Evolutionary conservation across 1,140 invertebrate genomes (phyloP), one percentile per base, ranked within the genome.

Genomic region (Drosophila arizonae): DNA sequence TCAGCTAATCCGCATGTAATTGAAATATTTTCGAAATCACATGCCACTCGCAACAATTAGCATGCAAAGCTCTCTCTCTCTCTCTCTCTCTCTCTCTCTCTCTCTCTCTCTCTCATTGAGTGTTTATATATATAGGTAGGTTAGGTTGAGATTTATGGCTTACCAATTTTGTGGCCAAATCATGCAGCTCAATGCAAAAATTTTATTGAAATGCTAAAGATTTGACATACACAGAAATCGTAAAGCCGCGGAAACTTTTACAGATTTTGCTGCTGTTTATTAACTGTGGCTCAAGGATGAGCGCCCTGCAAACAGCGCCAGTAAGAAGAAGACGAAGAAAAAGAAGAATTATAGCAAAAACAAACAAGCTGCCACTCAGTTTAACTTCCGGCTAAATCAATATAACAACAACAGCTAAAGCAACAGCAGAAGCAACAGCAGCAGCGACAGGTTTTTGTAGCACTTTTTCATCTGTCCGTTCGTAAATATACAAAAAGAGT

Each of bases 11-110:
- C 54, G 58, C 63, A 21, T 68, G 61, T 81, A 88, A 86, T 86
- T 86, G 82, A 86, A 71, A 82, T 87, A 82, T 82, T 87, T 62
- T 61, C 58, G 21, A 57, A 77, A 81, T 81, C 75, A 84, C 81
- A 78, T 87, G 79, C 78, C 75, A 72, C 41, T 26, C 21, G 5
- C 58, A 64, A 55, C 82, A 87, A 87, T 87, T 87, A 87, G 76
- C 82, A 87, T 11, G 11, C 72, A 50, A 39, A 41, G 62, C 41
- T 17, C 15, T 17, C 43, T 6, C 15, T 17, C 43, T 6, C 13
- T 15, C 41, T 45, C 41, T 45, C 41, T 45, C 15, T 13, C n/a
- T 15, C n/a, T 45, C 0, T n/a, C 39, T 43, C 41, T 17, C 15
- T 17, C 43, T 6, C 41, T 17, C 15, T 17, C 43, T 6, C 43